Conservation (phyloP, 2,888 invertebrate species). For the Andrena haemorrhoa region DNA sequence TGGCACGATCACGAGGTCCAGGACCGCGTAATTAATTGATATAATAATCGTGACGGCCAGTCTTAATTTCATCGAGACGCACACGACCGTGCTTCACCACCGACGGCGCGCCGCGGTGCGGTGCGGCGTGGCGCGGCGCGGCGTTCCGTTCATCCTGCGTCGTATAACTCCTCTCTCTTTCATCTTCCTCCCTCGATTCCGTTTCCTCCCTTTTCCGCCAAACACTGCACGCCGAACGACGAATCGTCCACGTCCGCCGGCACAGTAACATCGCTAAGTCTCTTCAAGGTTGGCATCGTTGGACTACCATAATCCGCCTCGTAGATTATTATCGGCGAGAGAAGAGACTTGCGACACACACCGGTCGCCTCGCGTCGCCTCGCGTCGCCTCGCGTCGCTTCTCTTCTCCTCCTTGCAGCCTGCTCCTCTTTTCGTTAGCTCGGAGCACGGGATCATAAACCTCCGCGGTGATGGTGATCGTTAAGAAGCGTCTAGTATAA, state of each 20-base stretch:
- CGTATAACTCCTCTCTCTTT: constrained; percentile 16
- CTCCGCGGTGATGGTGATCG: constrained; percentile 26
- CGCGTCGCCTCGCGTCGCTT: constrained; percentile 33
- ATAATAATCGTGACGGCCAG: constrained; percentile 78
- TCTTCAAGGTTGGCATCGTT: constrained; percentile 74
- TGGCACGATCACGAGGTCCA: constrained; percentile 72
- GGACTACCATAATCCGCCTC: constrained; percentile 74
- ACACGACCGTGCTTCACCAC: constrained; percentile 27
- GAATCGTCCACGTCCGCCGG: constrained; percentile 59
- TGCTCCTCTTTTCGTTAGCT: background rate
- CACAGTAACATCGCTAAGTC: constrained; percentile 59
- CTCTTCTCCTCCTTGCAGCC: constrained; percentile 2
- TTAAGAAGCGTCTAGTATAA: constrained; percentile 43
- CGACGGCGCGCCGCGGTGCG: constrained; percentile 32
- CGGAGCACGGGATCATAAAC: constrained; percentile 49
- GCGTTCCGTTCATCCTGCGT: constrained; percentile 10
- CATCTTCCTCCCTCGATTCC: constrained; percentile 9
- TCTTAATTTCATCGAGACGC: constrained; percentile 76
- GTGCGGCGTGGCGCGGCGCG: background rate
- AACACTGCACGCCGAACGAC: constrained; percentile 36
- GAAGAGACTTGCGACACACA: constrained; percentile 75
- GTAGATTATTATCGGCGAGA: constrained; percentile 74
- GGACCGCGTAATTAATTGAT: constrained; percentile 79
- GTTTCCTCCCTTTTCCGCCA: constrained; percentile 14
- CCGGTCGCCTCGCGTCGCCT: constrained; percentile 37